Evolutionary conservation across 2,888 invertebrate genomes (phyloP).

Genomic region (Sminthurinus aureus): DNA sequence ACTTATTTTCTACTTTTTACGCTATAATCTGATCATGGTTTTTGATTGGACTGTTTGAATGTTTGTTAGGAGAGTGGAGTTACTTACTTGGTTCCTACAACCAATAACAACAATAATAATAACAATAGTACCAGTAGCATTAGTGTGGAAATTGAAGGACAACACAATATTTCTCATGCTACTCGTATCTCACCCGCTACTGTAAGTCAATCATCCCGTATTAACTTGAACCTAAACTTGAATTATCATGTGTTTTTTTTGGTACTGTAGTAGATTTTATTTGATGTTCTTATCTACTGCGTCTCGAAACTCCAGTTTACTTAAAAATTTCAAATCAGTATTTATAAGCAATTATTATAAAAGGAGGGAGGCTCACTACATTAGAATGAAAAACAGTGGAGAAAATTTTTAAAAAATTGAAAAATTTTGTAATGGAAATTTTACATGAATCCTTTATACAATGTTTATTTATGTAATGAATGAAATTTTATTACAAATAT

Average conservation of each 20-base stretch:
- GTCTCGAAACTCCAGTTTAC: background rate
- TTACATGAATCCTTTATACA: too few species aligned
- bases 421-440: too few species aligned
- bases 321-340: background rate
- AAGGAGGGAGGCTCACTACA: too few species aligned
- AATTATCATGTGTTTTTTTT: background rate
- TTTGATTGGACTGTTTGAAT: background rate
- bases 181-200: slow-evolving; percentile 90
- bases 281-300: background rate
- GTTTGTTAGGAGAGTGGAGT: slow-evolving; percentile 63
- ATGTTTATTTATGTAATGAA: too few species aligned
- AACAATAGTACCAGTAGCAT: slow-evolving; percentile 58
- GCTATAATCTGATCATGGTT: background rate
- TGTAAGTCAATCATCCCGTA: slow-evolving; percentile 69
- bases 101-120: slow-evolving; percentile 62
- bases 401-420: too few species aligned
- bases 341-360: too few species aligned
- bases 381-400: too few species aligned
- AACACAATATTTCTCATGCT: slow-evolving; percentile 74
- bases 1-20: background rate
- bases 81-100: slow-evolving; percentile 66
- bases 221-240: background rate
- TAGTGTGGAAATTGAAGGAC: slow-evolving; percentile 67
- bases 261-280: background rate
- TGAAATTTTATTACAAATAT: too few species aligned